Base-by-base conservation (phyloP, 2,113 vertebrate genomes). In the Anas platyrhynchos region DNA sequence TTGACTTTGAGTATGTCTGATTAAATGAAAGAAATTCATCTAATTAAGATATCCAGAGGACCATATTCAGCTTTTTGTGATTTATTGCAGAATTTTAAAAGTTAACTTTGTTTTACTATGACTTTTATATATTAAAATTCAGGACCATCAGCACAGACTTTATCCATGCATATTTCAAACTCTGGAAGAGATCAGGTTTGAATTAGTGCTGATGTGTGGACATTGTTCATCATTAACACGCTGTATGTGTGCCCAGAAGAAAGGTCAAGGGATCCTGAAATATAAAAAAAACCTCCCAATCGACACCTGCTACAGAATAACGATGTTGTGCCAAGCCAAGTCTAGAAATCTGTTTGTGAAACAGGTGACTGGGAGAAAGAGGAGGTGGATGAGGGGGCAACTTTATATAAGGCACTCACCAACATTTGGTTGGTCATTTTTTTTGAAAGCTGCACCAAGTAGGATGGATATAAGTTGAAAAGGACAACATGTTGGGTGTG, bases 201-300 rank as follows among this genome's bases (percentile, higher is more conserved):
- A 97, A 97, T 97, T 97, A 97, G 97, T 95, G 95, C 96, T 96
- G 96, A 97, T 97, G 86, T 97, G 96, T 90, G 94, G 97, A 97
- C 95, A 97, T 97, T 94, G 94, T 88, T 97, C 97, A 96, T 97
- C 97, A 96, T 97, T 97, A 97, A 96, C 87, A 92, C 85, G 62
- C 93, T 74, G 83, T 94, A 93, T 94, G 88, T 93, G 92, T 94
- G 92, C 91, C 96, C 96, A 95, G 87, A 95, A 96, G 92, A 97
- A 97, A 97, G 96, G 96, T 97, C 96, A 96, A 88, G 83, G 93
- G 95, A 97, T 96, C 68, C 92, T 89, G 95, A 96, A 94, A 84
- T 34, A 94, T 41, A 76, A 95, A 97, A 93, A 85, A 16, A 23
- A 12, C 20, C 77, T 96, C 91, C 75, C 91, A 86, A 48, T 15